phyloP scores from a whole-genome alignment of 2,113 vertebrate genomes.

The Macroglossus sobrinus region DNA sequence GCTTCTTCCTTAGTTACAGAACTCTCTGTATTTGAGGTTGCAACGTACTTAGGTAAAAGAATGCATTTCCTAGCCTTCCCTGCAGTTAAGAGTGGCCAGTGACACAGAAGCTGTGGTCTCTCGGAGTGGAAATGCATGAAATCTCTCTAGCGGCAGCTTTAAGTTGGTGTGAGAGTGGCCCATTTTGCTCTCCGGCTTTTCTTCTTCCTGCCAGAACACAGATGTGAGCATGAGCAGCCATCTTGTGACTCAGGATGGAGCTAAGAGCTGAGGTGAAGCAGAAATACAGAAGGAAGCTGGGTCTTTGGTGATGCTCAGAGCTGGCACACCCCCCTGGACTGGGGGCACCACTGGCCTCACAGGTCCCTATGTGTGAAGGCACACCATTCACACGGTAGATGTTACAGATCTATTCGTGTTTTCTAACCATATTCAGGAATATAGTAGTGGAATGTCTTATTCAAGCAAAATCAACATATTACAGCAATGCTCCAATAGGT shows the following conservation, averaged over 20 bases:
- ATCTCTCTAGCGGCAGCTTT: background rate
- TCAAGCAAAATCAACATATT: background rate
- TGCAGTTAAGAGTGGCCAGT: background rate
- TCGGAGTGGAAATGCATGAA: background rate
- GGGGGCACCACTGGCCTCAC: background rate
- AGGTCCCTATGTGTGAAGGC: background rate
- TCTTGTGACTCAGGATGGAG: background rate
- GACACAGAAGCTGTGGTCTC: background rate
- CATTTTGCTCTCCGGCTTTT: background rate
- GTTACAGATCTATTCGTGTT: no score
- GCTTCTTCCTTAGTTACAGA: background rate
- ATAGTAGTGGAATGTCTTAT: background rate
- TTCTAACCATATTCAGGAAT: background rate
- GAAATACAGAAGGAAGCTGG: background rate
- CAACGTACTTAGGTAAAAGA: background rate
- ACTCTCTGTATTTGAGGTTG: background rate
- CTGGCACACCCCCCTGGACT: background rate
- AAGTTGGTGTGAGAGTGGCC: background rate
- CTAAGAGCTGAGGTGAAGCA: background rate
- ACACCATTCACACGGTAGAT: accelerated
- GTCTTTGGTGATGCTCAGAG: accelerated
- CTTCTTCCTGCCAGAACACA: background rate
- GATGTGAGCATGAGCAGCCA: background rate
- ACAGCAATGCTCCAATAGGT: background rate
- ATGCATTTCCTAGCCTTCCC: background rate